Evolutionary conservation across 2,113 vertebrate species (phyloP), one percentile per base, ranked within the genome.

Genomic region (Acanthochromis polyacanthus): DNA sequence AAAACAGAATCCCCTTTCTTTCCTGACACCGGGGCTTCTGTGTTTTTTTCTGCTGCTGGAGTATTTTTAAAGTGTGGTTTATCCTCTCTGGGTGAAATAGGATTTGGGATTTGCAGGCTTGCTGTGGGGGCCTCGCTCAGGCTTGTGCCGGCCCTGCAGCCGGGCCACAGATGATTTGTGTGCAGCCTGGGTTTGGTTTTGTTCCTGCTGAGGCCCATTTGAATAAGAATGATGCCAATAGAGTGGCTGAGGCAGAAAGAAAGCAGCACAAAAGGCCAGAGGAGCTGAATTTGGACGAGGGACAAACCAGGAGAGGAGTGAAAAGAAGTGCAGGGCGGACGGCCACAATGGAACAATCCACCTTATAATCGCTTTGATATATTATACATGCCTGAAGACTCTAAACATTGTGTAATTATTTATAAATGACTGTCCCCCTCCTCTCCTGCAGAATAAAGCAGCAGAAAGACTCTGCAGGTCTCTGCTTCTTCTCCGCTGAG

Each of bases 391-490:
- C 96, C 97, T 96, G 96, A 95, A 97, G 97, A 98, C 97, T 96
- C 96, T 96, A 98, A 98, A 98, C 98, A 98, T 98, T 98, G 96
- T 98, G 96, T 98, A 98, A 99, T 98, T 98, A 99, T 99, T 99
- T 98, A 98, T 99, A 98, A 99, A 99, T 99, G 98, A 97, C 96
- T 95, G 95, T 93, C 97, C 96, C 95, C 72, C 94, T 75, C 95
- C 93, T 72, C 69, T 93, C 94, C 93, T 89, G 92, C 94, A 96
- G 97, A 96, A 97, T 96, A 92, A 95, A 90, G 75, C 87, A 89
- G 93, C 96, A 98, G 97, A 99, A 98, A 97, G 95, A 96, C 98
- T 95, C 98, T 95, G 95, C 97, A 97, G 97, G 97, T 96, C 96
- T 94, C 97, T 97, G 95, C 96, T 96, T 95, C 96, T 96, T 89